These are phyloP conservation scores for Mesorhabditis sp. DNA, from an alignment of 2,888 invertebrate species.

Conservation along the genomic window DNA sequence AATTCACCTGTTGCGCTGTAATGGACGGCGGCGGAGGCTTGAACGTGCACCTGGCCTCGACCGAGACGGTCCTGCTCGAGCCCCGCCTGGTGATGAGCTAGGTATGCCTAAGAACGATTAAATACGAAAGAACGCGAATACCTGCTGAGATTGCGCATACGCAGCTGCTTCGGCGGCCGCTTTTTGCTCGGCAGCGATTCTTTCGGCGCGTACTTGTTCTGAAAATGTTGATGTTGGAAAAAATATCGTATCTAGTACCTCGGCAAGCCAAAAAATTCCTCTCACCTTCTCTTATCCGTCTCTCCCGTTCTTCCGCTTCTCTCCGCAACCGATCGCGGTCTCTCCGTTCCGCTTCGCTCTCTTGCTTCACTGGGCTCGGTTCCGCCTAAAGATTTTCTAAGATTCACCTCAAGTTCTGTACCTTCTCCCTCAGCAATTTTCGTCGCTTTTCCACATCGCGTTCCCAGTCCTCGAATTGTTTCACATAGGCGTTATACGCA, in stretches of 20 bases:
- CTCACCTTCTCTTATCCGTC: conserved; percentile 12
- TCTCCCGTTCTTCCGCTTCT: conserved; percentile 5
- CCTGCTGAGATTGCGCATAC: conserved; percentile 31
- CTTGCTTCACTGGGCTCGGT: not conserved
- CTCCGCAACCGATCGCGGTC: not conserved
- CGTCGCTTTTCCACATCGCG: conserved; percentile 50
- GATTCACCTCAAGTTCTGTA: conserved; percentile 7
- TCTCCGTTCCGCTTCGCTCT: not conserved
- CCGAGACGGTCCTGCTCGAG: conserved; percentile 30
- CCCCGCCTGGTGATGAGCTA: conserved; percentile 46
- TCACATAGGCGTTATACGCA: conserved; percentile 52
- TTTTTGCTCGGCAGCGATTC: not conserved
- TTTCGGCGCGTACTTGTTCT: not conserved
- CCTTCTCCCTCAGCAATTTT: conserved; percentile 34
- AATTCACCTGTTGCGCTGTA: conserved; percentile 17
- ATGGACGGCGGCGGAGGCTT: conserved; percentile 6
- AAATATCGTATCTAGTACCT: not conserved
- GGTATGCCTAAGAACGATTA: conserved; percentile 24
- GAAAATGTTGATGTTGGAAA: conserved; percentile 5
- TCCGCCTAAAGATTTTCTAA: not conserved
- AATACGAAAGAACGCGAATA: not conserved
- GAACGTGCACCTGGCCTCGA: conserved; percentile 26
- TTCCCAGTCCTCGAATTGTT: conserved; percentile 55
- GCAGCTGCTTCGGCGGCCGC: conserved; percentile 26
- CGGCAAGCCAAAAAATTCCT: no score